Conservation (phyloP, 2,113 vertebrate genomes). For the Salvator merianae region DNA sequence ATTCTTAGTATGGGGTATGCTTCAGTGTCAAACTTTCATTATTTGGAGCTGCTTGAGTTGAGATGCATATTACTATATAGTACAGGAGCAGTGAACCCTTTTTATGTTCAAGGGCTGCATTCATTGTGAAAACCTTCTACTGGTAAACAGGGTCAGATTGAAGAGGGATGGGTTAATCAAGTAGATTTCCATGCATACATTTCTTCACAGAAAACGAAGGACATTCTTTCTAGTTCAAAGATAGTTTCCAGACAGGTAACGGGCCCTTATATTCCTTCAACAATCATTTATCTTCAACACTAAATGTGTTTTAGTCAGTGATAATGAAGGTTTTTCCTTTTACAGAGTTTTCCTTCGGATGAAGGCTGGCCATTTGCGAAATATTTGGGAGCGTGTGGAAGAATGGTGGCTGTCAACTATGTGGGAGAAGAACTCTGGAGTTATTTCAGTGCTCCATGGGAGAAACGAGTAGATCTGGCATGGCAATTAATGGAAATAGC, state of each 20-base stretch:
- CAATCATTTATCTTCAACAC: neutral
- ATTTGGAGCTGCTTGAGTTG: neutral
- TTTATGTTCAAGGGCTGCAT: too few species aligned
- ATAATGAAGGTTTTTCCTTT: neutral
- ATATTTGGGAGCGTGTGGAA: conserved; percentile 95
- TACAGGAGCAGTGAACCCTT: too few species aligned
- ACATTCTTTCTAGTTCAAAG: too few species aligned
- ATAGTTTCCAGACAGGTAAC: too few species aligned
- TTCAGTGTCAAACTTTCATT: too few species aligned
- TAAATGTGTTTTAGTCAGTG: neutral
- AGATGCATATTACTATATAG: neutral
- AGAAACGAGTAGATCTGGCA: conserved; percentile 94
- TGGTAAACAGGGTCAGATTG: too few species aligned
- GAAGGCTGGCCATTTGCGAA: conserved; percentile 99
- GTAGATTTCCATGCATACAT: too few species aligned
- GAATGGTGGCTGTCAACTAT: conserved; percentile 97
- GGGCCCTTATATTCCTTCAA: too few species aligned
- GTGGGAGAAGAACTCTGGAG: conserved; percentile 98
- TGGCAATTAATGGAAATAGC: conserved; percentile 98
- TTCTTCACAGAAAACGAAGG: too few species aligned
- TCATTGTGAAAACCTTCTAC: too few species aligned
- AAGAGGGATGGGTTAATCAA: too few species aligned
- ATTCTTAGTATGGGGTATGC: too few species aligned
- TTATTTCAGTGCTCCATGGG: conserved; percentile 95
- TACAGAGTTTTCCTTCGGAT: conserved; percentile 95